Conservation (phyloP, 2,888 invertebrate species). For the Parthenolecanium corni region DNA sequence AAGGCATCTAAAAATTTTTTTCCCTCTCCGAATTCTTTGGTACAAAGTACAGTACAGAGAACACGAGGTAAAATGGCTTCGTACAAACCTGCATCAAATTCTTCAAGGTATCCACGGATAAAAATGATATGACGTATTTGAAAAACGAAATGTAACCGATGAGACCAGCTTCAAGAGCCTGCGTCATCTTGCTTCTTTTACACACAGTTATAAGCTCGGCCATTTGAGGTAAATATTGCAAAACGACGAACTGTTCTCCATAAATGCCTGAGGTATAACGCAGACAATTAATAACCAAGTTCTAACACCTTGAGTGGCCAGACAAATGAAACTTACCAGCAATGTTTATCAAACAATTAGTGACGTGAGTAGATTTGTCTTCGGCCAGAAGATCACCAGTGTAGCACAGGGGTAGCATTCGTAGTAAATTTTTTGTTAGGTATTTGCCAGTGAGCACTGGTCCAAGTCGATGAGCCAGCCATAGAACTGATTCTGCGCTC, state of each 20-base stretch:
- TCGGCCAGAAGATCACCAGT: conserved; percentile 56
- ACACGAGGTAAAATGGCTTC: too few relatives aligned
- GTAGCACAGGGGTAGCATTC: conserved; percentile 90
- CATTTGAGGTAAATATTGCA: conserved; percentile 83
- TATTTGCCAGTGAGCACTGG: conserved; percentile 86
- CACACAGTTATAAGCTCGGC: conserved; percentile 72
- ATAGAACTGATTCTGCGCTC: conserved; percentile 67
- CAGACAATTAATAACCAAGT: neutral
- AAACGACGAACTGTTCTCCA: conserved; percentile 74
- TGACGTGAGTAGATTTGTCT: conserved; percentile 68
- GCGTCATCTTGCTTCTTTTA: conserved; percentile 59
- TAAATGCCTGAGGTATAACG: conserved; percentile 44
- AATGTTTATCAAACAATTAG: conserved; percentile 79
- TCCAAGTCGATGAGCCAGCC: conserved; percentile 86
- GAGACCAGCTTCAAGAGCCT: conserved; percentile 76
- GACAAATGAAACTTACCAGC: conserved; percentile 52
- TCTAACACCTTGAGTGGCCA: neutral
- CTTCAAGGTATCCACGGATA: conserved; percentile 75
- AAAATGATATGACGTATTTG: conserved; percentile 65
- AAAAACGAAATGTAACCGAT: conserved; percentile 71
- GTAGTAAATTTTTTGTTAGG: conserved; percentile 77
- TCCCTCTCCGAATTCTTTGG: too few relatives aligned
- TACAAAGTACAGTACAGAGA: too few relatives aligned
- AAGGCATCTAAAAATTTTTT: too few relatives aligned
- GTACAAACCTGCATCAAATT: conserved; percentile 77